Conservation (phyloP, 2,888 invertebrate species). For the Nasonovia ribisnigri region DNA sequence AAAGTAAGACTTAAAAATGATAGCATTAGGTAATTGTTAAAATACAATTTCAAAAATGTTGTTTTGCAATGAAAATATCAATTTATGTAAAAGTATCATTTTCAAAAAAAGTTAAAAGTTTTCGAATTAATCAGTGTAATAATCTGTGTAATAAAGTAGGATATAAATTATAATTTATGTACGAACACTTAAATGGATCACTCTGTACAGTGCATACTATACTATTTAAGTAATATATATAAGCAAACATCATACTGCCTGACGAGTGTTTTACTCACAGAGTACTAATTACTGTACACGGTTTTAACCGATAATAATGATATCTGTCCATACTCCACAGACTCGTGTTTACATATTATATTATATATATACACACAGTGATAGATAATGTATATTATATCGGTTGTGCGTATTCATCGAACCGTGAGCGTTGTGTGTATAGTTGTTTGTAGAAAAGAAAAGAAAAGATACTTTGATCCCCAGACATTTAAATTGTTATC, state of each 20-base stretch:
- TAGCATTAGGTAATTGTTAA: too few relatives aligned
- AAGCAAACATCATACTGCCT: not conserved
- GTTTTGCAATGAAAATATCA: not conserved
- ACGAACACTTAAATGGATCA: not conserved
- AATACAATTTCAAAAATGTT: not conserved
- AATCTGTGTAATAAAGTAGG: too few relatives aligned
- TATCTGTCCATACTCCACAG: not conserved
- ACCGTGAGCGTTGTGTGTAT: constrained; percentile 20
- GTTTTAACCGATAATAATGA: not conserved
- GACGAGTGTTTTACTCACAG: not conserved
- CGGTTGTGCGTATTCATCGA: not conserved
- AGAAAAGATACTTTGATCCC: constrained; percentile 40
- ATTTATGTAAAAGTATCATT: not conserved
- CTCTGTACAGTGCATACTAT: not conserved
- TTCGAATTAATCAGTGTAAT: not conserved
- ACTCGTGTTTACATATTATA: not conserved
- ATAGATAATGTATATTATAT: not conserved
- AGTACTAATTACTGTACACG: not conserved
- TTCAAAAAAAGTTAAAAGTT: not conserved
- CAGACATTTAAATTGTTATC: constrained; percentile 47
- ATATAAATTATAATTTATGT: too few relatives aligned
- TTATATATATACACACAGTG: not conserved
- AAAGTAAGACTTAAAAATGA: too few relatives aligned
- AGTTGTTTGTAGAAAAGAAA: not conserved
- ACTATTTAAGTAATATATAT: not conserved